Evolutionary conservation across 2,888 invertebrate genomes (phyloP), one percentile per base, ranked within the genome.

Genomic region (Endotricha flammealis): DNA sequence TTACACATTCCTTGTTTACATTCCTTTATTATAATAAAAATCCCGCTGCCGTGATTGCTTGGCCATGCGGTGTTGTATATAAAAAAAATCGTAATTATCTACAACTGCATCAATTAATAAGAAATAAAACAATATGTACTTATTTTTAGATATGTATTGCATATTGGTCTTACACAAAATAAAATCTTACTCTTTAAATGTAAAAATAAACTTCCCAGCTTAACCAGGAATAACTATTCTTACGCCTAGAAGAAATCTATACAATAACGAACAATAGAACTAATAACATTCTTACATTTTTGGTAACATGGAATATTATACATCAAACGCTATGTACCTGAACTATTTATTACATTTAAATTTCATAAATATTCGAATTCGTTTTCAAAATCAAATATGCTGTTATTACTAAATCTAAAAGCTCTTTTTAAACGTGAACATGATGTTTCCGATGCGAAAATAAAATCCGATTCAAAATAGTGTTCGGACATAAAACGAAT

Each of bases 101-200:
- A 5, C 10, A 20, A 9, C 7, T 11, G 28, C 8, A 23, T 12
- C 1, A 3, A 22, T 7, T 11, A 13, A 11, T 14, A 17, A n/a
- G 2, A 4, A 32, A 46, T 42, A 27, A 41, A 39, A 48, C 46
- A 41, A 23, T 11, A 12, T 27, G 9, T 30, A 28, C 34, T 53
- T 36, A 30, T 70, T 66, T 60, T 50, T 65, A 75, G 82, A 79
- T 82, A 81, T 85, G 82, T 86, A 82, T 85, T 83, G 71, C 72
- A 78, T 78, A 79, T 78, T 80, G 78, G 75, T 83, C 75, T 80
- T 78, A 80, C 79, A 82, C 67, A 81, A 83, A 83, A 83, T 83
- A 85, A 79, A 74, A 71, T 76, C 54, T 75, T 74, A 71, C 64
- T 74, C 69, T 76, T 74, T 67, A 65, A 64, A 70, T 82, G 82